Conservation (phyloP, 2,797 vertebrate genomes). For the Emydoidea blandingii region DNA sequence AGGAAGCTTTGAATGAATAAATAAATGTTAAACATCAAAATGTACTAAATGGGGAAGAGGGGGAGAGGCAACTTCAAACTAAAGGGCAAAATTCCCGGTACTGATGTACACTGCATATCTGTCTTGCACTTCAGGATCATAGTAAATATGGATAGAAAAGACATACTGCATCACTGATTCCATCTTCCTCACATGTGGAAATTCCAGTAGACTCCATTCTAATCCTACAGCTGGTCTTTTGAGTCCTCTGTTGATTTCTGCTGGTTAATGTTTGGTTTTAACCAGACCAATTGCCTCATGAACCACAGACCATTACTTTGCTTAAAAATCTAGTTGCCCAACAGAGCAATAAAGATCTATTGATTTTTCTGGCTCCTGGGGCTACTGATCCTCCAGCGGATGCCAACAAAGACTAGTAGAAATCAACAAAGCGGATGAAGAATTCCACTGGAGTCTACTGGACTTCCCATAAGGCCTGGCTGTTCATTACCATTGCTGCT, state of each 20-base stretch:
- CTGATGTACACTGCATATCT: fast-evolving
- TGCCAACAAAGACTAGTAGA: not conserved
- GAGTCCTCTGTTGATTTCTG: not conserved
- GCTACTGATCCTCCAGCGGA: not conserved
- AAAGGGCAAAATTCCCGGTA: not conserved
- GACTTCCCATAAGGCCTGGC: not conserved
- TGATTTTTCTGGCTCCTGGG: not conserved
- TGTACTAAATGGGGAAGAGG: not conserved
- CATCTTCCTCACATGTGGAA: not conserved
- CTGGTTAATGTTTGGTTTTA: not conserved
- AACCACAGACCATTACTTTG: not conserved
- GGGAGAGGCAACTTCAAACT: not conserved
- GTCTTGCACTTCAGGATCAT: not conserved
- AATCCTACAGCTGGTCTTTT: not conserved
- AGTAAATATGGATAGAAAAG: not conserved
- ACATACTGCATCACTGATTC: fast-evolving
- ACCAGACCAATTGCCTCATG: not conserved
- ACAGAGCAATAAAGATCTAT: not conserved
- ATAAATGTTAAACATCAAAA: not conserved
- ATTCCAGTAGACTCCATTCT: not conserved
- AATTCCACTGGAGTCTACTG: not conserved
- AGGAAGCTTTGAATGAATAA: not conserved
- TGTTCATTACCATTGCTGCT: not conserved
- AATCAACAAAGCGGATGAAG: not conserved
- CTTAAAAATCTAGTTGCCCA: not conserved